A percentile compares a stretch with the other conserved stretches of the same genome.
phyloP scores from a whole-genome alignment of 2,113 vertebrate genomes.

The Collichthys lucidus region DNA sequence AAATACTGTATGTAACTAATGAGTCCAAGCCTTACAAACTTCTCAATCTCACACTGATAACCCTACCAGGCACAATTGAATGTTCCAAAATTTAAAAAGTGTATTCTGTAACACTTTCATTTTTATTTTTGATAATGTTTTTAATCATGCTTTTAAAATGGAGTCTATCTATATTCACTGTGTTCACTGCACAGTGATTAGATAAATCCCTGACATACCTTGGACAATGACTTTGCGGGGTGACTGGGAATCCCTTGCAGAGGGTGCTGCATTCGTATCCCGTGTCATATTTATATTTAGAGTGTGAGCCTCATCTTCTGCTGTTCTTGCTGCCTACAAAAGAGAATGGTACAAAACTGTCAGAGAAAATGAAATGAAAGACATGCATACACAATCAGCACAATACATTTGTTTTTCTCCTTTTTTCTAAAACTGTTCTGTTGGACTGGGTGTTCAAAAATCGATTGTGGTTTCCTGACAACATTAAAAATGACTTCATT shows the following conservation, averaged over 20 bases:
- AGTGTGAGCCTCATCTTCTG: slow-evolving; percentile 39
- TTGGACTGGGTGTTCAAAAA: background rate
- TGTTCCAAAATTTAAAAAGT: background rate
- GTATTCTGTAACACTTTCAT: background rate
- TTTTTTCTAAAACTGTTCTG: background rate
- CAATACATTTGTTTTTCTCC: background rate
- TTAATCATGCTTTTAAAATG: background rate
- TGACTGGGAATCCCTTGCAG: slow-evolving; percentile 36
- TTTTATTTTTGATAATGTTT: background rate
- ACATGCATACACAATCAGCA: background rate
- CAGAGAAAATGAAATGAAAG: background rate
- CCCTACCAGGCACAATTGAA: too few species aligned
- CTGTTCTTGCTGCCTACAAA: slow-evolving; percentile 50
- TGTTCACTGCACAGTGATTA: background rate
- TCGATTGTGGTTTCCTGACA: background rate
- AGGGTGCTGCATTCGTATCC: slow-evolving; percentile 32
- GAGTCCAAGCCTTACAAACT: background rate
- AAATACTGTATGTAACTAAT: background rate
- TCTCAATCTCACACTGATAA: background rate
- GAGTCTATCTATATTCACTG: background rate
- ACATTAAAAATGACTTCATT: background rate
- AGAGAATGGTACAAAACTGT: background rate
- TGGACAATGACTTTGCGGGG: slow-evolving; percentile 42
- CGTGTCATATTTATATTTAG: slow-evolving; percentile 65
- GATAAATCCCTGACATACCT: slow-evolving; percentile 62